Evolutionary conservation across 2,888 invertebrate genomes (phyloP), one percentile per base, ranked within the genome.

Genomic region (Microctonus aethiopoides): DNA sequence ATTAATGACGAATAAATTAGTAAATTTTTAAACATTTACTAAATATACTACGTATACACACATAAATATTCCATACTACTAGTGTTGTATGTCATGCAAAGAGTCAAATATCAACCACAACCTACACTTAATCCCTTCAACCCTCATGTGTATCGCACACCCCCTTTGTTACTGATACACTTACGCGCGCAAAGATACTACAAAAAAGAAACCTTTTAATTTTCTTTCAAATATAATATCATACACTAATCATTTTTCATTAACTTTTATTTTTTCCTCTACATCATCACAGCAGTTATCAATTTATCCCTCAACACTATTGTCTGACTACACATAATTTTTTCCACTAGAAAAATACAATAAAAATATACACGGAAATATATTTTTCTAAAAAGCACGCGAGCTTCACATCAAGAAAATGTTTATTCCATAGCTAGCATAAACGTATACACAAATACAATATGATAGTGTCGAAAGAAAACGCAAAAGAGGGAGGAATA

Each of bases 41-140:
- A 76, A 79, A 77, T 73, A 74, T 76, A 76, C 10, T 13, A 20
- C n/a, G 22, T 36, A 20, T 24, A 52, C 32, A 20, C 41, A 54
- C 22, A 59, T 59, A 9, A 5, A 11, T 29, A 20, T 24, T 29
- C 10, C 6, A n/a, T 6, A 68, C 74, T 73, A 72, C 75, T 77
- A 78, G 78, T 77, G 76, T 52, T 51, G 51, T 24, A 32, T 26
- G 39, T 34, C 76, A 74, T 73, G 75, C 76, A 74, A 75, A 67
- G 77, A 79, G 77, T 77, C 79, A 80, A 81, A 80, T 79, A 78
- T 81, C 81, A 78, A 80, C 78, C 79, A 78, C 77, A 78, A 81
- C 79, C 77, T 76, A 74, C 77, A 75, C 79, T 76, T 76, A 79
- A 77, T 77, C 73, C 75, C 63, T 71, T 68, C 70, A 65, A 70